These are phyloP conservation scores for Hystrix brachyura DNA, from an alignment of 2,113 vertebrate genomes.

Conservation along the genomic window DNA sequence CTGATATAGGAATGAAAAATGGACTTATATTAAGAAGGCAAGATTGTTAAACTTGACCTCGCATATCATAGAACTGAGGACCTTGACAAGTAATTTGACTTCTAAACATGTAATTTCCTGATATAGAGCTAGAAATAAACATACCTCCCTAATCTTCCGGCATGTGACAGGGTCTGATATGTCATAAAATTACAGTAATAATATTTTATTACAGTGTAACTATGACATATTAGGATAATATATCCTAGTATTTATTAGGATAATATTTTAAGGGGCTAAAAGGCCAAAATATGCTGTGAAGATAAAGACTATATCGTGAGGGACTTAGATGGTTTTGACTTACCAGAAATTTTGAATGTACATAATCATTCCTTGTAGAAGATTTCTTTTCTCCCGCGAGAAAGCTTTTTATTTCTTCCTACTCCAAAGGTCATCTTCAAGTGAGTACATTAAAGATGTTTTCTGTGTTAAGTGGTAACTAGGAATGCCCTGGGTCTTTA, in stretches of 20 bases:
- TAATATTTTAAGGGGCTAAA: not conserved
- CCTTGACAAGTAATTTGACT: not conserved
- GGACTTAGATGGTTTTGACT: slow-evolving; percentile 1
- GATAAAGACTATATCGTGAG: not conserved
- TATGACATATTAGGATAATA: not conserved
- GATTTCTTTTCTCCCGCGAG: not conserved
- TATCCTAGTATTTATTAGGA: not conserved
- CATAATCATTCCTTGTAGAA: slow-evolving; percentile 1
- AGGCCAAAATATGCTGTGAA: not conserved
- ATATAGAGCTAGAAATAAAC: not conserved
- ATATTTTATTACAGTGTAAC: slow-evolving; percentile 10
- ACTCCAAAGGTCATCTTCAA: slow-evolving; percentile 59
- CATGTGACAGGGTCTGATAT: not conserved
- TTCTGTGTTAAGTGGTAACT: slow-evolving; percentile 41
- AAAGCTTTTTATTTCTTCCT: slow-evolving; percentile 24
- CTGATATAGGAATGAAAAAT: not conserved
- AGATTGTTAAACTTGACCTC: slow-evolving; percentile 7
- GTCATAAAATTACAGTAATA: not conserved
- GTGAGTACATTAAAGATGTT: slow-evolving; percentile 55
- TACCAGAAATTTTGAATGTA: slow-evolving; percentile 39
- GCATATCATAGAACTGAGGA: not conserved
- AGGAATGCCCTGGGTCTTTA: slow-evolving; percentile 10
- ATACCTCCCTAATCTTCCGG: not conserved
- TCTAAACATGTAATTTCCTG: not conserved
- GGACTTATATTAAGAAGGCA: not conserved